These are phyloP conservation scores for Euplexia lucipara DNA, from an alignment of 2,888 invertebrate species.

Conservation along the genomic window DNA sequence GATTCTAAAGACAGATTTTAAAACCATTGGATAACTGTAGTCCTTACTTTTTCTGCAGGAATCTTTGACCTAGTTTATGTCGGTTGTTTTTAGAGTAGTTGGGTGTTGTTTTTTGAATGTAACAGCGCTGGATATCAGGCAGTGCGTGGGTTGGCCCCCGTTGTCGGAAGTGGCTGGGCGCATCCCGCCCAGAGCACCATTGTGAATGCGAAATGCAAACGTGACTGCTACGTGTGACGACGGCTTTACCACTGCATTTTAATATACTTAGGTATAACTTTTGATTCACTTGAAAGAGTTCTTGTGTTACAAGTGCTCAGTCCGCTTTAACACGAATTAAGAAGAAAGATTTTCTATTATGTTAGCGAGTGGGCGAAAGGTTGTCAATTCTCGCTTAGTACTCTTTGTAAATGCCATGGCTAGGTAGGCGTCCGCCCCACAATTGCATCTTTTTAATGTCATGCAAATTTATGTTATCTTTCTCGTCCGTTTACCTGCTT, in stretches of 20 bases:
- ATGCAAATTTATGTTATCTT: slow-evolving; percentile 23
- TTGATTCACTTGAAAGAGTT: slow-evolving; percentile 45
- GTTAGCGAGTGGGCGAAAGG: slow-evolving; percentile 16
- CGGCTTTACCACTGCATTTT: slow-evolving; percentile 71
- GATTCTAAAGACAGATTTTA: slow-evolving; percentile 29
- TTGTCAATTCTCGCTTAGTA: slow-evolving; percentile 19
- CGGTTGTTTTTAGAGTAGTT: slow-evolving; percentile 32
- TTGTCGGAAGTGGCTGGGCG: slow-evolving; percentile 77
- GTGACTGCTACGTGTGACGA: slow-evolving; percentile 73
- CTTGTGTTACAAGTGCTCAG: slow-evolving; percentile 27
- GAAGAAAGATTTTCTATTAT: slow-evolving; percentile 23
- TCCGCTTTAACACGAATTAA: slow-evolving; percentile 18
- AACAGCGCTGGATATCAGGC: slow-evolving; percentile 49
- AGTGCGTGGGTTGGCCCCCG: slow-evolving; percentile 65
- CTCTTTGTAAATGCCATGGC: slow-evolving; percentile 13
- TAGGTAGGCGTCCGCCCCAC: slow-evolving; percentile 15
- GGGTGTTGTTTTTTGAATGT: slow-evolving; percentile 40
- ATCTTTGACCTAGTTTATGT: slow-evolving; percentile 45
- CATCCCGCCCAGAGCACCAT: slow-evolving; percentile 71
- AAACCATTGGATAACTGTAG: slow-evolving; percentile 24
- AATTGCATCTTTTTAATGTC: slow-evolving; percentile 29
- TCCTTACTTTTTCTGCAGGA: slow-evolving; percentile 15
- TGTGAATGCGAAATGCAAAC: slow-evolving; percentile 79
- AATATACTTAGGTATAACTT: slow-evolving; percentile 58
- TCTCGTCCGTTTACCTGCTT: slow-evolving; percentile 26